Base-by-base conservation (phyloP, 2,888 invertebrate genomes). In the Tigriopus californicus region DNA sequence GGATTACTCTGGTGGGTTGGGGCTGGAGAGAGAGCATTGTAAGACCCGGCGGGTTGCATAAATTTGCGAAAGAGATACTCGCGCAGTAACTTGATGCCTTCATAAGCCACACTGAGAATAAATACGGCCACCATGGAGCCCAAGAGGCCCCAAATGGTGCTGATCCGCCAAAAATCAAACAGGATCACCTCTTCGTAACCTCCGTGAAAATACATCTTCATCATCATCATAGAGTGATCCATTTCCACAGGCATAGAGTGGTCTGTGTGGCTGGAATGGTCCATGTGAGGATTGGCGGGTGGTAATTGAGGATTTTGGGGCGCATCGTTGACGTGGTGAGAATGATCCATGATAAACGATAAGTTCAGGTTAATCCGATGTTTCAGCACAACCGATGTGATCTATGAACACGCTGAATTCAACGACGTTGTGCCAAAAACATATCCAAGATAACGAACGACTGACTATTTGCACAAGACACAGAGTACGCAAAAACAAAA, bases 121-220 rank as follows among this genome's bases (percentile, higher is more conserved):
- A 94, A 87, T 67, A 97, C 87, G 51, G 84, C 85, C 63, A 94
- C 73, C 77, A 92, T 90, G 4, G 95, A 92, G 48, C 85, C 85
- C 61, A 94, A 72, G 66, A 97, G 78, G 61, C 85, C 85, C 49
- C 82, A 80, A 60, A 80, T 70, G 20, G 82, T 80, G 11, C 20
- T 22, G 15, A 49, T 49, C 12, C 49, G 15, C 90, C 90, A 90
- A 71, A 79, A 79, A 60, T 83, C 79, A 70, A 90, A 90, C 4
- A 90, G 76, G 61, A 90, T 82, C 2, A 79, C 80, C 71, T 84
- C 87, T 46, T 71, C 67, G 63, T 77, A 76, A 12, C 85, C 85
- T 66, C 83, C 83, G 69, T 88, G 85, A 71, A 90, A 90, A 77
- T 81, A 73, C 73, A 82, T 82, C 24, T 22, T 56, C 56, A 56